phyloP scores from a whole-genome alignment of 2,113 vertebrate genomes.

The Oceanodroma tethys region DNA sequence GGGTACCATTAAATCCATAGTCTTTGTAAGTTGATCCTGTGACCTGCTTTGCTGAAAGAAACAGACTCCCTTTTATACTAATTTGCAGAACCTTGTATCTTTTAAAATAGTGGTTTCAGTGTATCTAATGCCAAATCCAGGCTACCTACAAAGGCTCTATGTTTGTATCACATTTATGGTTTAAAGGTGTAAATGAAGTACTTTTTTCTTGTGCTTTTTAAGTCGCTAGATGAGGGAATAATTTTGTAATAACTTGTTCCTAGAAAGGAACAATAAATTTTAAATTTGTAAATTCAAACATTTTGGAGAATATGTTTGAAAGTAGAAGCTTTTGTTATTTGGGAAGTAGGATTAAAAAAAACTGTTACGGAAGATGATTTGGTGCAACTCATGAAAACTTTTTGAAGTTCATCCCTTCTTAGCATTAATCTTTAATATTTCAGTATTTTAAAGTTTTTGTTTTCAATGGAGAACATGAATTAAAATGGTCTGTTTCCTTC shows the following conservation, averaged over 20 bases:
- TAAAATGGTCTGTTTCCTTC: background rate
- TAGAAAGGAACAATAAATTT: background rate
- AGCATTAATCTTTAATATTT: background rate
- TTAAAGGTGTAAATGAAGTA: background rate
- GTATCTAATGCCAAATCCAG: background rate
- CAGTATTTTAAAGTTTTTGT: background rate
- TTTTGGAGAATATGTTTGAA: background rate
- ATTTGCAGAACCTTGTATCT: background rate
- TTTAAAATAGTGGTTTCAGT: background rate
- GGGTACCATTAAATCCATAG: background rate
- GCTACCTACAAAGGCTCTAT: background rate
- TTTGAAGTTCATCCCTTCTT: background rate
- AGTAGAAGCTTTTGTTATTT: background rate
- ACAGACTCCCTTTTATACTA: background rate
- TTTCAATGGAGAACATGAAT: background rate
- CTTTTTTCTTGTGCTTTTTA: background rate
- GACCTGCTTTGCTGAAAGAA: background rate
- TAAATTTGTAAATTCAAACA: background rate
- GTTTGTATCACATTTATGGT: background rate
- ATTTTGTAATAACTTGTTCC: background rate
- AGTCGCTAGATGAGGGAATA: background rate
- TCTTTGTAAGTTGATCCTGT: background rate
- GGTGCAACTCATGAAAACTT: background rate
- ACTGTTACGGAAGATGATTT: background rate
- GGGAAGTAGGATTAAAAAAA: background rate